A percentile compares a stretch with the other conserved stretches of the same genome.
Conservation (phyloP, 2,113 vertebrate species). For the Tichodroma muraria region DNA sequence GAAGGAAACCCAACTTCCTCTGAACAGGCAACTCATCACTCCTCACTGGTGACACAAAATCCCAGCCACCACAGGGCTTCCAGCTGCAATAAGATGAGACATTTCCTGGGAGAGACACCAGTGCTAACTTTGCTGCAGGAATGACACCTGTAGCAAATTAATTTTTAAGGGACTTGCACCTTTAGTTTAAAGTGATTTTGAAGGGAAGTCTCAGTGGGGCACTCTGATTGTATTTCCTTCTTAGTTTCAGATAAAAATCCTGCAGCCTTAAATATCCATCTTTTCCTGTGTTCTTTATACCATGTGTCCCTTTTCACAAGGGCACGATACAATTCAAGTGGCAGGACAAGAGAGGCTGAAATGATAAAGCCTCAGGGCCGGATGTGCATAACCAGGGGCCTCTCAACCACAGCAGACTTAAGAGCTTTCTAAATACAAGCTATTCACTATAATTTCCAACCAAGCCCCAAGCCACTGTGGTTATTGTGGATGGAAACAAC, state of each 20-base stretch:
- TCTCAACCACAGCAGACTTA: constrained; percentile 24
- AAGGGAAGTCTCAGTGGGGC: not conserved
- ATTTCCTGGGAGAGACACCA: not conserved
- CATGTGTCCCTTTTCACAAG: not conserved
- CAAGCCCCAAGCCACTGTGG: constrained; percentile 10
- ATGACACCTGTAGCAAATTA: not conserved
- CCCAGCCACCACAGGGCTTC: not conserved
- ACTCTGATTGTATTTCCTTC: not conserved
- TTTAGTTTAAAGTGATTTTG: not conserved
- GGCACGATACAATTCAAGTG: not conserved
- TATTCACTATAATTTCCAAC: constrained; percentile 16
- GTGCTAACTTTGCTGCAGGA: not conserved
- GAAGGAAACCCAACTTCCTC: not conserved
- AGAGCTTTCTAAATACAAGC: constrained; percentile 44
- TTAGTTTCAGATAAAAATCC: not conserved
- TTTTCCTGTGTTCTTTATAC: not conserved
- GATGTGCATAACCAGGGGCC: not conserved
- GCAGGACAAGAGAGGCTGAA: constrained; percentile 9
- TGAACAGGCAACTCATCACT: not conserved
- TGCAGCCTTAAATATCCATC: constrained; percentile 1
- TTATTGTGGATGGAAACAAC: constrained; percentile 2
- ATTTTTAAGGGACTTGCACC: not conserved
- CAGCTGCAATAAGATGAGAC: not conserved
- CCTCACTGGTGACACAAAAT: not conserved
- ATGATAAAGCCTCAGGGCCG: constrained; percentile 10